These are phyloP conservation scores for Gymnodraco acuticeps DNA, from an alignment of 2,797 vertebrate species.

Conservation along the genomic window DNA sequence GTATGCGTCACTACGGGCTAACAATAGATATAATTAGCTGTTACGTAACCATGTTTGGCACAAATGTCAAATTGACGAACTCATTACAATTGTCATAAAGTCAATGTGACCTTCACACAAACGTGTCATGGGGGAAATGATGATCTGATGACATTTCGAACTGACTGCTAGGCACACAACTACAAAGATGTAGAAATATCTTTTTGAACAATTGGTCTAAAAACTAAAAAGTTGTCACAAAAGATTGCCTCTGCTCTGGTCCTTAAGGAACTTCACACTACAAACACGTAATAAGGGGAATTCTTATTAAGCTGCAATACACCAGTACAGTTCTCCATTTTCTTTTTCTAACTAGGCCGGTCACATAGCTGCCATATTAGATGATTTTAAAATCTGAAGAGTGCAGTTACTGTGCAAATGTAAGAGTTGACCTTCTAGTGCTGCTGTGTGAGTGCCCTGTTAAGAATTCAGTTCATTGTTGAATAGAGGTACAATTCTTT, in stretches of 20 bases:
- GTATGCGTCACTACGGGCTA: too few species aligned
- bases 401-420: not conserved
- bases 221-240: not conserved
- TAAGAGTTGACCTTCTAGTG: not conserved
- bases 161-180: too few species aligned
- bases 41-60: too few species aligned
- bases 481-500: not conserved
- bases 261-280: not conserved
- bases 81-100: too few species aligned
- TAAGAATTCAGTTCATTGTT: not conserved
- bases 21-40: too few species aligned
- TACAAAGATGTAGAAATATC: too few species aligned
- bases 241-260: not conserved
- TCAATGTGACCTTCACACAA: too few species aligned
- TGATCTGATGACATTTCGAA: too few species aligned
- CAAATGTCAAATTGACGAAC: too few species aligned
- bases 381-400: slow-evolving; percentile 13
- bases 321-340: not conserved
- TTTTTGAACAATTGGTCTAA: too few species aligned
- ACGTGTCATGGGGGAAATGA: too few species aligned
- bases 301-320: not conserved
- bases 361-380: not conserved
- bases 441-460: not conserved
- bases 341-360: not conserved
- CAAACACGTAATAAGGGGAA: not conserved